These are phyloP conservation scores for Hybognathus amarus DNA, from an alignment of 2,797 vertebrate genomes.

Conservation along the genomic window DNA sequence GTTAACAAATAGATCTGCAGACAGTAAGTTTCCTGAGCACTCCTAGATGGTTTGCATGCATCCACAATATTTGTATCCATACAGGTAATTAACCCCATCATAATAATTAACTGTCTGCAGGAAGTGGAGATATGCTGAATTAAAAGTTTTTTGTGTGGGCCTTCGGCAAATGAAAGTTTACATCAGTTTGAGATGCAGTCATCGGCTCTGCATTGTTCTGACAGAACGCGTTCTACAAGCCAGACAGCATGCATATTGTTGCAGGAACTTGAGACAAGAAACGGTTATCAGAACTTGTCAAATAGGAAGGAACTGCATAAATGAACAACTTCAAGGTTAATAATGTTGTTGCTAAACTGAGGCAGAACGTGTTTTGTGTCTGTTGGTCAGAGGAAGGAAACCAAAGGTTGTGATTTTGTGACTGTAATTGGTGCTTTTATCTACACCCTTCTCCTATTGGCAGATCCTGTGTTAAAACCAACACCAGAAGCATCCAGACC, in stretches of 20 bases:
- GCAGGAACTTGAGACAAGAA: conserved; percentile 3
- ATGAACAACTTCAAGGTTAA: not conserved
- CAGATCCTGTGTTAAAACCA: conserved; percentile 41
- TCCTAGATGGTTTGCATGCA: conserved; percentile 14
- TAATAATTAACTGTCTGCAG: conserved; percentile 41
- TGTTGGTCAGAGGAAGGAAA: conserved; percentile 18
- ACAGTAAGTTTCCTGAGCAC: not conserved
- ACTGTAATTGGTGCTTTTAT: conserved; percentile 34
- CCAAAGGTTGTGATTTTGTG: conserved; percentile 29
- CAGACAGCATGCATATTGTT: conserved; percentile 17
- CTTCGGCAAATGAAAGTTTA: conserved; percentile 16
- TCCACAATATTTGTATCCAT: not conserved
- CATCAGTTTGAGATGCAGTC: conserved; percentile 30
- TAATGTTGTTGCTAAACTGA: conserved; percentile 14
- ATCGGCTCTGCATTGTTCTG: not conserved
- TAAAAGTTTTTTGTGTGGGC: conserved; percentile 37
- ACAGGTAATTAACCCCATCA: conserved; percentile 28
- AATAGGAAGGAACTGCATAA: conserved; percentile 5
- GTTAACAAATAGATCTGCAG: conserved; percentile 20
- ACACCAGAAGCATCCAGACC: conserved; percentile 19
- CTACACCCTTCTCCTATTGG: conserved; percentile 16
- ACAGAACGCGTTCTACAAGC: conserved; percentile 2
- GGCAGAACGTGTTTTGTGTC: not conserved
- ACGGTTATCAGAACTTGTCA: not conserved
- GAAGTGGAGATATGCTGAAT: conserved; percentile 30